Evolutionary conservation across 1,140 invertebrate species (phyloP).

Genomic region (Trichonephila clavipes): DNA sequence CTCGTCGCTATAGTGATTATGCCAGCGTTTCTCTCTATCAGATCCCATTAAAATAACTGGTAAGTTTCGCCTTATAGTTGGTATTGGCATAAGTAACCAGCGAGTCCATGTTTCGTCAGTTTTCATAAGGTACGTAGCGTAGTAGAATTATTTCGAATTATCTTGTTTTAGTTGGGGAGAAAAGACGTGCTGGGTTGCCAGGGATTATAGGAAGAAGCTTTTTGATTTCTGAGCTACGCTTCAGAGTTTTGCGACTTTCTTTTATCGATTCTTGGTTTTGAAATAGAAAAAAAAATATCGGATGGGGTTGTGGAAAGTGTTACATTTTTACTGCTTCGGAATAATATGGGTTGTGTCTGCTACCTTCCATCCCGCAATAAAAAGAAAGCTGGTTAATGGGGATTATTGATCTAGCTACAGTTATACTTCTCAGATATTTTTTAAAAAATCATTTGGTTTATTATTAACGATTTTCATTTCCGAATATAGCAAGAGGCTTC

Average conservation of each 20-base stretch:
- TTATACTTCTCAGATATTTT: too few relatives aligned
- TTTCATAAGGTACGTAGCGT: background rate
- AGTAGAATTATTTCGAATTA: background rate
- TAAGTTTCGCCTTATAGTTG: background rate
- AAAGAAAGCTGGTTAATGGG: too few relatives aligned
- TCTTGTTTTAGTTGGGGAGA: background rate
- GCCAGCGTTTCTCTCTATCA: background rate
- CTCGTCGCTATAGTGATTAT: conserved; percentile 33
- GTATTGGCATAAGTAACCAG: background rate
- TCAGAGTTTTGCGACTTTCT: background rate
- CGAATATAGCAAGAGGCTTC: too few relatives aligned
- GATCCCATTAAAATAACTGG: conserved; percentile 32
- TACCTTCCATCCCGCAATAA: too few relatives aligned
- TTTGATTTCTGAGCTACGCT: background rate
- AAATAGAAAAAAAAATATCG: background rate
- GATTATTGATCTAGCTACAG: too few relatives aligned
- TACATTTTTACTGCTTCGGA: background rate
- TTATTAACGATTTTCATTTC: too few relatives aligned
- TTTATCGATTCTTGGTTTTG: background rate
- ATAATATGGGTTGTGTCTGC: background rate
- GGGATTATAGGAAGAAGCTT: background rate
- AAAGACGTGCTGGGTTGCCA: background rate
- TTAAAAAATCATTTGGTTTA: too few relatives aligned
- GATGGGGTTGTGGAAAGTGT: background rate
- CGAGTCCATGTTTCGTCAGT: background rate